Evolutionary conservation across 2,797 vertebrate species (phyloP).

Genomic region (Coilia nasus): DNA sequence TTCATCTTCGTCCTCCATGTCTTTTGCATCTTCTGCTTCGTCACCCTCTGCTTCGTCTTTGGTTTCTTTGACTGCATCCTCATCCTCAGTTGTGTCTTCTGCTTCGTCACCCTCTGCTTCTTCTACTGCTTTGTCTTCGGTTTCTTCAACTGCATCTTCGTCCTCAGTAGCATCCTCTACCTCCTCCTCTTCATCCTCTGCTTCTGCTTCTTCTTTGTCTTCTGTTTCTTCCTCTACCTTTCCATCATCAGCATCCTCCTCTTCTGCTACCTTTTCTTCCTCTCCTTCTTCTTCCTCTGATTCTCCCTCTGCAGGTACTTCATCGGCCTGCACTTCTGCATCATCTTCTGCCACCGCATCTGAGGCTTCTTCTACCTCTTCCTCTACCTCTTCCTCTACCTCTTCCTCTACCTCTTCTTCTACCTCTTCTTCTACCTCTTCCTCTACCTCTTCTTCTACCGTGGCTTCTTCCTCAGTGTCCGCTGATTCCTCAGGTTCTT

Average conservation of each 20-base stretch:
- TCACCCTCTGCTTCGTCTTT: conserved; percentile 17
- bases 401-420: background rate
- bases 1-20: background rate
- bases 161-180: background rate
- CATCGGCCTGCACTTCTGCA: background rate
- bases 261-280: background rate
- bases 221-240: conserved; percentile 19
- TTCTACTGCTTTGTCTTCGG: background rate
- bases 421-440: conserved; percentile 5
- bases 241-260: background rate
- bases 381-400: conserved; percentile 19
- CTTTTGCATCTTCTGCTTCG: background rate
- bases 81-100: background rate
- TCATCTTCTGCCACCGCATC: conserved; percentile 22
- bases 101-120: conserved; percentile 21
- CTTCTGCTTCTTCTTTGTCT: background rate
- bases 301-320: conserved; percentile 1
- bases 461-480: background rate
- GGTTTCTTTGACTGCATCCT: conserved; percentile 15
- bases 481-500: background rate
- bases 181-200: background rate
- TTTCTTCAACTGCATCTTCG: conserved; percentile 13
- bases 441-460: too few species aligned
- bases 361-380: background rate
- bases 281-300: background rate